A percentile compares a stretch with the other conserved stretches of the same genome.
These are phyloP conservation scores for Lates calcarifer DNA, from an alignment of 2,113 vertebrate species.

Conservation along the genomic window DNA sequence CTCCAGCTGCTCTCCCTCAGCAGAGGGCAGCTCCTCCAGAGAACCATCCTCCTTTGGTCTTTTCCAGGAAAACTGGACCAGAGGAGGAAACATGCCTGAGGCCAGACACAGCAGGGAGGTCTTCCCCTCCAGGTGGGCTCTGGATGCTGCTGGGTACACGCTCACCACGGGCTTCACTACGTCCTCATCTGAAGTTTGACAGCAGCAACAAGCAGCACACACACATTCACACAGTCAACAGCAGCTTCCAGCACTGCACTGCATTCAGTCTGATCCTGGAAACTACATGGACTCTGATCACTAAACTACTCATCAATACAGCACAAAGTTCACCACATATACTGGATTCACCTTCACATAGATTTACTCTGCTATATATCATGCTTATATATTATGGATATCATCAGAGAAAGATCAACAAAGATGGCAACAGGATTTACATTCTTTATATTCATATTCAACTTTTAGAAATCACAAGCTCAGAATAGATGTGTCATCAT, in stretches of 20 bases:
- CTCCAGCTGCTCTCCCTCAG: conserved; percentile 19
- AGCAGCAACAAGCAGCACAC: conserved; percentile 21
- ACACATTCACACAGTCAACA: background rate
- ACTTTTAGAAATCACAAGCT: too few relatives aligned
- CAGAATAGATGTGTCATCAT: too few relatives aligned
- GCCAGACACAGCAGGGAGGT: conserved; percentile 53
- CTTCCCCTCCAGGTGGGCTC: conserved; percentile 5
- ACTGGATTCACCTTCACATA: background rate
- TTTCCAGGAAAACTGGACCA: conserved; percentile 48
- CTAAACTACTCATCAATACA: background rate
- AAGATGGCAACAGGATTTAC: too few relatives aligned
- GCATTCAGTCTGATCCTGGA: conserved; percentile 9
- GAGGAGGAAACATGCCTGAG: conserved; percentile 51
- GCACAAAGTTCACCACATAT: background rate
- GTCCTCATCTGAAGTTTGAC: conserved; percentile 3
- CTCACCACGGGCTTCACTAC: conserved; percentile 41
- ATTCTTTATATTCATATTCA: too few relatives aligned
- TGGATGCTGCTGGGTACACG: conserved; percentile 40
- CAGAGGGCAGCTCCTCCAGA: background rate
- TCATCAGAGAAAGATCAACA: background rate
- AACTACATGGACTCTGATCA: conserved; percentile 4
- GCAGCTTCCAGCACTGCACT: background rate
- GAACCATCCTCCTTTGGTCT: background rate
- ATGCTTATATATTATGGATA: background rate
- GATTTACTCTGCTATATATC: background rate